Evolutionary conservation across 2,888 invertebrate genomes (phyloP), one percentile per base, ranked within the genome.

Genomic region (Drosophila anceps): DNA sequence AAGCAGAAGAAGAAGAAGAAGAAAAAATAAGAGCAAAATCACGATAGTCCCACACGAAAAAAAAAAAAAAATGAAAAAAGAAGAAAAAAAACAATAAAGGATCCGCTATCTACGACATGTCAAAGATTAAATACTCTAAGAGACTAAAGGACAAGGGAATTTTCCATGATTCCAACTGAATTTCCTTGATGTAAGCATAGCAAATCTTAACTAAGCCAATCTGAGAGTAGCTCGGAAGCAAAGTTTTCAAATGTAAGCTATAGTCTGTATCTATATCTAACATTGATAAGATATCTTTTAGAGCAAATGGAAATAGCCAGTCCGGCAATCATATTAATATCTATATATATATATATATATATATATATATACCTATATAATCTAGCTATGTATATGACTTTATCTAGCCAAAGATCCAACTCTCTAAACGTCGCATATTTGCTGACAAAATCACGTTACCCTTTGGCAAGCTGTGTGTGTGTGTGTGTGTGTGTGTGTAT

Each of bases 21-120:
- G 13, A 44, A 35, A 15, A 27, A 53, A 35, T 43, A 37, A 64
- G n/a, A 54, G 15, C 54, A 54, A 39, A 54, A 54, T 54, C 54
- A 39, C 54, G 54, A 54, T 54, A 54, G 37, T 54, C 12, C n/a
- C 54, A 39, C 12, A n/a, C 37, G 12, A 18, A 12, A 7, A 12
- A 20, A 18, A 1, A n/a, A n/a, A n/a, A n/a, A n/a, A n/a, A n/a
- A n/a, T n/a, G n/a, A n/a, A n/a, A n/a, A 12, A 33, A 3, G 9
- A 31, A 51, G 4, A 27, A 27, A 27, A n/a, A 35, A 37, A 10
- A 37, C 54, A 54, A 37, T 35, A 12, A 39, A 27, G 6, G 7
- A 4, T 0, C 27, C 15, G n/a, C n/a, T 27, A 27, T n/a, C 54
- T 24, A 7, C 4, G 18, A 10, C 54, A 54, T n/a, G 54, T 37